These are phyloP conservation scores for Pseudolaguvia tuberculata DNA, from an alignment of 2,113 vertebrate species.

Conservation along the genomic window DNA sequence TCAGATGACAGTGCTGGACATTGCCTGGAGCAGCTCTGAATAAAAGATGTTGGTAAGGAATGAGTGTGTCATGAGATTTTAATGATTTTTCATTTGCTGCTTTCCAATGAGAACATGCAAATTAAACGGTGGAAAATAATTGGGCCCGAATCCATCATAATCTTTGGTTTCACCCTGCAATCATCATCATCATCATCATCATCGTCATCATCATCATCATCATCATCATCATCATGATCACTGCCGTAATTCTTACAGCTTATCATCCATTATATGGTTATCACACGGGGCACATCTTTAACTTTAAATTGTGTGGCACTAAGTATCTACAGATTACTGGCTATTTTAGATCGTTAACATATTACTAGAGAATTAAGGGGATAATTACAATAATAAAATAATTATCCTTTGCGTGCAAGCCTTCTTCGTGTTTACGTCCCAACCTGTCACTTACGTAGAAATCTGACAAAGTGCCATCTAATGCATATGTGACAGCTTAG, in stretches of 20 bases:
- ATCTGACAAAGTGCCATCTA: neutral
- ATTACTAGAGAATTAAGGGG: constrained; percentile 27
- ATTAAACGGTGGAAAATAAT: constrained; percentile 37
- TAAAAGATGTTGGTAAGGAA: constrained; percentile 53
- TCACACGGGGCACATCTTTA: constrained; percentile 24
- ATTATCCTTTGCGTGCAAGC: neutral
- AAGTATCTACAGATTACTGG: constrained; percentile 16
- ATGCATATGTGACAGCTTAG: constrained; percentile 20
- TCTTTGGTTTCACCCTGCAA: constrained; percentile 31
- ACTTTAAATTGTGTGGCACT: constrained; percentile 18
- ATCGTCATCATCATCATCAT: constrained; percentile 29
- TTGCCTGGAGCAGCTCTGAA: constrained; percentile 46
- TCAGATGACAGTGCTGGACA: constrained; percentile 47
- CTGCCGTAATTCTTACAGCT: constrained; percentile 25
- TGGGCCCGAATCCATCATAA: constrained; percentile 33
- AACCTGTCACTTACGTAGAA: neutral
- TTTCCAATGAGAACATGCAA: constrained; percentile 36
- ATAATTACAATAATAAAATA: constrained; percentile 23
- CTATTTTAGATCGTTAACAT: constrained; percentile 31
- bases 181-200: neutral
- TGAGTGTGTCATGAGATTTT: constrained; percentile 33
- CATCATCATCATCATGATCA: neutral
- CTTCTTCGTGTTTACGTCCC: constrained; percentile 13
- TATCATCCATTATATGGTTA: constrained; percentile 33
- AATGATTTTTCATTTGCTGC: constrained; percentile 43